Conservation (phyloP, 2,888 invertebrate species). For the Hoplodrina ambigua region DNA sequence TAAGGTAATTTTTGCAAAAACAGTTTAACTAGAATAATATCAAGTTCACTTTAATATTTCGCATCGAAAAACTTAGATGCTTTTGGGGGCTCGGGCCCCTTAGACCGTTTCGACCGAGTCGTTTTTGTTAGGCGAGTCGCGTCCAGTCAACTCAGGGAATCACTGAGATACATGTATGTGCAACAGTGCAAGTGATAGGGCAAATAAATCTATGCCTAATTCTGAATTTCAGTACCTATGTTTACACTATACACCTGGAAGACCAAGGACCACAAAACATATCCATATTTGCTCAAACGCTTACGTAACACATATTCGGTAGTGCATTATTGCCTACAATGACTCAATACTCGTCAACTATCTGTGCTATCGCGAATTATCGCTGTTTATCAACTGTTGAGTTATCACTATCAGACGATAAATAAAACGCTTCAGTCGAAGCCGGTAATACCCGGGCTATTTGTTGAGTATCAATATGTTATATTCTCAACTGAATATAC, state of each 20-base stretch:
- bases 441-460: conserved; percentile 37
- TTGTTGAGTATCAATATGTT: conserved; percentile 15
- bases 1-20: no score
- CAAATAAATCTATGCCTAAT: neutral
- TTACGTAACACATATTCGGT: conserved; percentile 38
- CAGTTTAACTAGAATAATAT: no score
- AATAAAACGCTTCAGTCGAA: conserved; percentile 46
- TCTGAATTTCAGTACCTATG: conserved; percentile 10
- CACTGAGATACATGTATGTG: no score
- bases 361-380: conserved; percentile 54
- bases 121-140: no score
- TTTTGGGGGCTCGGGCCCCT: no score
- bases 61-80: no score
- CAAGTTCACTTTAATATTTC: no score
- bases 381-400: conserved; percentile 54
- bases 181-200: no score
- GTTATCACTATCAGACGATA: conserved; percentile 56
- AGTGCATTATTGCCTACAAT: conserved; percentile 24
- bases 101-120: no score
- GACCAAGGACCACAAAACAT: conserved; percentile 1
- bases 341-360: conserved; percentile 44
- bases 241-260: neutral
- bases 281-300: conserved; percentile 28
- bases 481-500: conserved; percentile 3
- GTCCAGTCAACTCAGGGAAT: no score